Conservation (phyloP, 2,888 invertebrate genomes). For the Buathra laborator region DNA sequence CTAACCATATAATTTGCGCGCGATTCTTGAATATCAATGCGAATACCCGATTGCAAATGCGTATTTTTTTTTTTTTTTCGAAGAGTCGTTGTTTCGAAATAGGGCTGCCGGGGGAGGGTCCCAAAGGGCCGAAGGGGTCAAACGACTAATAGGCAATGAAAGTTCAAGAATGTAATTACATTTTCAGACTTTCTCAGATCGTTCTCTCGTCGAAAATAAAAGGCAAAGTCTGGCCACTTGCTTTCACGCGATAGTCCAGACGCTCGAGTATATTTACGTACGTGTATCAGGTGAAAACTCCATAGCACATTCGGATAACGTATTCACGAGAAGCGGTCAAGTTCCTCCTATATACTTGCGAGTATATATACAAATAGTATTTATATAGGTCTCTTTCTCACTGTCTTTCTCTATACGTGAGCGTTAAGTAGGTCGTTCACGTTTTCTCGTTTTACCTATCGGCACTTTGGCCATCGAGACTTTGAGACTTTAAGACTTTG, state of each 20-base stretch:
- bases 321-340: conserved; percentile 69
- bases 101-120: not conserved
- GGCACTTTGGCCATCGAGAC: no score
- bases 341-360: conserved; percentile 23
- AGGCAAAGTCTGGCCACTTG: conserved; percentile 6
- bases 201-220: conserved; percentile 2
- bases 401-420: conserved; percentile 20
- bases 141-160: no score
- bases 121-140: not conserved
- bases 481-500: conserved; percentile 25
- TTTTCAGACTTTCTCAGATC: conserved; percentile 19
- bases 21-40: no score
- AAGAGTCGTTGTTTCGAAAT: no score
- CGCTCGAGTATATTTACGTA: conserved; percentile 50
- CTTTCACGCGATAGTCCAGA: conserved; percentile 21
- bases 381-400: conserved; percentile 5
- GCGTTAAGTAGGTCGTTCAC: conserved; percentile 64
- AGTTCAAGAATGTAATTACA: not conserved
- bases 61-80: no score
- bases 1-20: no score
- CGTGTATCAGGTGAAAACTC: conserved; percentile 65
- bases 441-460: conserved; percentile 65
- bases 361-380: conserved; percentile 21
- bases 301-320: conserved; percentile 62
- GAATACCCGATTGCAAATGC: no score